Evolutionary conservation across 2,113 vertebrate genomes (phyloP).

Genomic region (Neolamprologus sp.): DNA sequence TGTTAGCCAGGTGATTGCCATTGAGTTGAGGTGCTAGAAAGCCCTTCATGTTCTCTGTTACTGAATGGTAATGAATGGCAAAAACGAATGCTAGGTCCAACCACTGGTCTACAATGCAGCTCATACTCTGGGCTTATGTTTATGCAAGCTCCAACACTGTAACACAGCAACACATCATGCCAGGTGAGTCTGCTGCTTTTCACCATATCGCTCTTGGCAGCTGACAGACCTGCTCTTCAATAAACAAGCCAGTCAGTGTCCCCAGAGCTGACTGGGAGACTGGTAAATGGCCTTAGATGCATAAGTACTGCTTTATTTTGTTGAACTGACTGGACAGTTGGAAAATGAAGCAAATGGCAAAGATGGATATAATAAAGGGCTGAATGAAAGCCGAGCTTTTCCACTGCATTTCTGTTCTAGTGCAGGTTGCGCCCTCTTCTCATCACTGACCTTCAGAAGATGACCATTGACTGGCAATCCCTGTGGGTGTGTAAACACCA

Average conservation of each 20-base stretch:
- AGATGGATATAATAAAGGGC: background rate
- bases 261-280: background rate
- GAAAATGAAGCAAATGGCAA: background rate
- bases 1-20: background rate
- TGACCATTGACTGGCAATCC: background rate
- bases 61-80: background rate
- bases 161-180: background rate
- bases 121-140: background rate
- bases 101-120: background rate
- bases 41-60: background rate
- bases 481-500: background rate
- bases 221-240: background rate
- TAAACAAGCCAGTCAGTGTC: background rate
- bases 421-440: background rate
- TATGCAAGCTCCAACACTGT: background rate
- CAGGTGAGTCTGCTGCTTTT: background rate
- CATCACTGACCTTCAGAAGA: background rate
- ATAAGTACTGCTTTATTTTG: slow-evolving; percentile 2
- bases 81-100: background rate
- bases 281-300: background rate
- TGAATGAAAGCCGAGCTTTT: background rate
- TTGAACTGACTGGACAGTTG: background rate
- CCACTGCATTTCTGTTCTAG: background rate
- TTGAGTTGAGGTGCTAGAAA: background rate
- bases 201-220: background rate